Evolutionary conservation across 2,113 vertebrate species (phyloP), one percentile per base, ranked within the genome.

Genomic region (Stercorarius parasiticus): DNA sequence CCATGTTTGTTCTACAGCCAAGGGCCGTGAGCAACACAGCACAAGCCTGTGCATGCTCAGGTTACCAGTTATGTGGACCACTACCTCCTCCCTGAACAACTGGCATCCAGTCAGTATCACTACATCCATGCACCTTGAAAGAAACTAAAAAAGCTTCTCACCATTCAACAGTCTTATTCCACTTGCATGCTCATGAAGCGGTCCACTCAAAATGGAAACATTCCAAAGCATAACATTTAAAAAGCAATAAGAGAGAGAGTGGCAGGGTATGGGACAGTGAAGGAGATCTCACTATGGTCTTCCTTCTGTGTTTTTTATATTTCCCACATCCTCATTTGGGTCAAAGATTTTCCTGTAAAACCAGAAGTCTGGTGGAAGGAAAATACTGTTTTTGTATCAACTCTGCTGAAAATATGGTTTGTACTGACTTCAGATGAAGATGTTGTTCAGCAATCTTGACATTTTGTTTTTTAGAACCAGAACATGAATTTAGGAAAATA

Each of bases 261-360:
- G 5, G 5, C 5, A 83, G 25, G 3, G 11, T 10, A 40, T 9
- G 20, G 13, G 7, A 23, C 5, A 43, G 30, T 15, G 15, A 4
- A 84, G 2, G 7, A 29, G 2, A 47, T 19, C 2, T 85, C 42
- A 53, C 9, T 1, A 34, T 1, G 3, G 6, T n/a, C n/a, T 92
- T 77, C 36, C 62, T 83, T 80, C 40, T 77, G 15, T 34, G 10
- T 26, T 19, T 65, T 69, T 88, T 43, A 3, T 25, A n/a, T 83
- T 91, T 77, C 52, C 2, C 16, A 21, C 8, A 6, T 72, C 11
- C 10, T 80, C 15, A 20, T 77, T 77, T 49, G 76, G 2, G 19
- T 65, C 13, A 80, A 78, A 61, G 1, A 25, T 65, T 80, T 79
- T 69, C 5, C 15, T 40, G 3, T 59, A 82, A 92, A 85, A 21